Percentiles rank a stretch among this genome's conserved stretches.
These are phyloP conservation scores for Gracilinanus agilis DNA, from an alignment of 2,113 vertebrate genomes.

Conservation along the genomic window DNA sequence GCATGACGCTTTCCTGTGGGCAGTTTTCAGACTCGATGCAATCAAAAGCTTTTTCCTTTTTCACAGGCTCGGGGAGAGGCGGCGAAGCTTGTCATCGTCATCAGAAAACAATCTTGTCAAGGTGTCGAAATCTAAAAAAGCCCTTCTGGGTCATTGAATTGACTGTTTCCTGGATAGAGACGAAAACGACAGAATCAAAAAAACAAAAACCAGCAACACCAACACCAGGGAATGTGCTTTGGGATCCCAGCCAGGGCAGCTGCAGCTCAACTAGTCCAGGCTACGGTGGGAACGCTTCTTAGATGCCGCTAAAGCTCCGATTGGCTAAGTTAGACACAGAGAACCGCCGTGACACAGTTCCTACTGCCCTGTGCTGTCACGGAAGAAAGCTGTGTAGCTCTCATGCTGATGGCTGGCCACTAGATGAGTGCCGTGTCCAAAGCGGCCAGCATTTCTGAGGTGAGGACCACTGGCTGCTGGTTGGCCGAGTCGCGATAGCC, in stretches of 20 bases:
- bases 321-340: too few relatives aligned
- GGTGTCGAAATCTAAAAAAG: neutral
- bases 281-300: too few relatives aligned
- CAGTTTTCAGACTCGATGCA: conserved; percentile 63
- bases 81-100: conserved; percentile 52
- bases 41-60: conserved; percentile 66
- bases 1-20: conserved; percentile 9
- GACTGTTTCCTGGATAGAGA: conserved; percentile 62
- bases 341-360: conserved; percentile 30
- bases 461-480: conserved; percentile 19
- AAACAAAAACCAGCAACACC: neutral
- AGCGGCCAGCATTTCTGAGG: conserved; percentile 25
- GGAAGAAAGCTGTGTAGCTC: conserved; percentile 55
- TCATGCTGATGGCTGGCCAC: too few relatives aligned
- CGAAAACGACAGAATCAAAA: neutral
- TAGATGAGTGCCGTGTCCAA: neutral
- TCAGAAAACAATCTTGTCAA: conserved; percentile 40
- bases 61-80: conserved; percentile 15
- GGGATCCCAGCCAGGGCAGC: neutral
- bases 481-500: neutral
- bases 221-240: neutral
- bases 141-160: conserved; percentile 13
- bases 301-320: too few relatives aligned
- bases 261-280: neutral
- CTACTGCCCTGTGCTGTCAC: conserved; percentile 24